Evolutionary conservation across 2,888 invertebrate species (phyloP).

Genomic region (Brassicogethes aeneus): DNA sequence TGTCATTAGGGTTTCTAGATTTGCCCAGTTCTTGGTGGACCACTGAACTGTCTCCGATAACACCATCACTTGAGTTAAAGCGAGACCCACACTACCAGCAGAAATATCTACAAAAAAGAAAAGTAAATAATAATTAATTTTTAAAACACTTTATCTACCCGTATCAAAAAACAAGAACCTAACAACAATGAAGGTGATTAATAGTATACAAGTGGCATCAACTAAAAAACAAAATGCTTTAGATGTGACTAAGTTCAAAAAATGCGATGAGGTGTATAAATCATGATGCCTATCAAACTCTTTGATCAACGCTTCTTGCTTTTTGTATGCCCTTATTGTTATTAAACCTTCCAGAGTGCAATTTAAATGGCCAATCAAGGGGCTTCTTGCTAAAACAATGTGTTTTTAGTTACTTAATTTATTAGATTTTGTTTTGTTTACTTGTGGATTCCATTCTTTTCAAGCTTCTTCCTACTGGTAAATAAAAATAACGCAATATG

Average conservation of each 20-base stretch:
- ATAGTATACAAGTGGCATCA: conserved; percentile 20
- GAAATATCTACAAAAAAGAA: conserved; percentile 14
- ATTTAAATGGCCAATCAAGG: conserved; percentile 64
- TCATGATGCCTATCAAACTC: conserved; percentile 54
- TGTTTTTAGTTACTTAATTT: neutral
- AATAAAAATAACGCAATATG: conserved; percentile 52
- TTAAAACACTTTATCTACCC: neutral
- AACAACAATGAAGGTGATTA: conserved; percentile 15
- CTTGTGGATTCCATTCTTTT: conserved; percentile 58
- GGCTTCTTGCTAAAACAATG: conserved; percentile 53
- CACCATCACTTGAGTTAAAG: conserved; percentile 71
- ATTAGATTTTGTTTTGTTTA: conserved; percentile 25
- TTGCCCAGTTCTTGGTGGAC: conserved; percentile 71
- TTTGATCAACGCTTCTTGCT: conserved; percentile 48
- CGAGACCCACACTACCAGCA: conserved; percentile 39
- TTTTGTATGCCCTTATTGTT: conserved; percentile 61
- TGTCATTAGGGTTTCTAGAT: conserved; percentile 69
- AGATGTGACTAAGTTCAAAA: conserved; percentile 20
- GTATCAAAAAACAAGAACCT: conserved; percentile 11
- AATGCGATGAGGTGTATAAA: conserved; percentile 26
- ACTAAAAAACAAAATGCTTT: conserved; percentile 24
- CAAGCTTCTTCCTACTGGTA: conserved; percentile 59
- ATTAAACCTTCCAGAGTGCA: conserved; percentile 64
- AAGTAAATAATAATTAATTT: too few species aligned
- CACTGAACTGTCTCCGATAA: conserved; percentile 57